Conservation (phyloP, 2,113 vertebrate species). For the Calidris pygmaea region DNA sequence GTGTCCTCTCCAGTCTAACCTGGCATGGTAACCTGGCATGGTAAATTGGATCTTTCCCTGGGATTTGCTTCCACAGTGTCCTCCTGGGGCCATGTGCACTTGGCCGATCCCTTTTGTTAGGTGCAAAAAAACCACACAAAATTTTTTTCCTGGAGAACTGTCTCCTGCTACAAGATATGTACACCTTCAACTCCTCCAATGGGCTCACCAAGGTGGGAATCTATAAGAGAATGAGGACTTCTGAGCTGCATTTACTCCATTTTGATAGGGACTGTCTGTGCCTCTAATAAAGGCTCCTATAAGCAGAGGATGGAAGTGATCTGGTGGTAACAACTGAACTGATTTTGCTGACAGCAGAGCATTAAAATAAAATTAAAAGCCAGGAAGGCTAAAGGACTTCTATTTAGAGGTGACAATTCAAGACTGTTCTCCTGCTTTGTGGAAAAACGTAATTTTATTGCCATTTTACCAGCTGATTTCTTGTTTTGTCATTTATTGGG, state of each 20-base stretch:
- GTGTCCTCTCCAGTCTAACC: not conserved
- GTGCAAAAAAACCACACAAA: not conserved
- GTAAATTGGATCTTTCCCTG: not conserved
- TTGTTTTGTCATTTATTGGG: not conserved
- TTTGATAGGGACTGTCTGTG: not conserved
- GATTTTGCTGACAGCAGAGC: not conserved
- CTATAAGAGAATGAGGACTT: not conserved
- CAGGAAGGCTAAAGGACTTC: not conserved
- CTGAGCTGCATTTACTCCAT: not conserved
- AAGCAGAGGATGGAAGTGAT: not conserved
- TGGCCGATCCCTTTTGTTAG: not conserved
- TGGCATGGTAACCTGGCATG: not conserved
- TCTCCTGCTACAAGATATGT: not conserved
- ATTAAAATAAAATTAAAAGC: not conserved
- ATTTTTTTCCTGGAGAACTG: not conserved
- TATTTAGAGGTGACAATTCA: not conserved
- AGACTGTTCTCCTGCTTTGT: not conserved
- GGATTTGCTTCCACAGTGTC: not conserved
- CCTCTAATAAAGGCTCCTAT: not conserved
- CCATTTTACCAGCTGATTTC: not conserved
- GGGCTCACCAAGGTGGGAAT: not conserved
- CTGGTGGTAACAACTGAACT: not conserved
- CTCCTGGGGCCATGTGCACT: not conserved
- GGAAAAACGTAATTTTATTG: not conserved
- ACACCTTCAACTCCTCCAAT: not conserved